These are phyloP conservation scores for Disparrhopalites patrizii DNA, from an alignment of 2,888 invertebrate species.

Conservation along the genomic window DNA sequence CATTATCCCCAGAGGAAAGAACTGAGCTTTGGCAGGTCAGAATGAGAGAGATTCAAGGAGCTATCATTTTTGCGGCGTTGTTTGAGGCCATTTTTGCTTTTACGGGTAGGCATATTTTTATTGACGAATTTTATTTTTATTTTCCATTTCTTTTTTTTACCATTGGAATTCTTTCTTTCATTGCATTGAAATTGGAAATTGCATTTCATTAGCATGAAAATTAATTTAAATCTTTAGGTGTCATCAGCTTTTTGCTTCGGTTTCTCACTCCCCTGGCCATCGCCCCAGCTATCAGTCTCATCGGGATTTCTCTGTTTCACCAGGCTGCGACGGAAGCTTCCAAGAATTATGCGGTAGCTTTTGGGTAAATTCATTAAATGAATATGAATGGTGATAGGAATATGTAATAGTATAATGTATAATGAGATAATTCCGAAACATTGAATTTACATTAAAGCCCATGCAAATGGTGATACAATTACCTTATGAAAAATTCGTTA, in stretches of 20 bases:
- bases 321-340: slow-evolving; percentile 74
- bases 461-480: too few relatives aligned
- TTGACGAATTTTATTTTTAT: background rate
- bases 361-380: slow-evolving; percentile 63
- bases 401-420: too few relatives aligned
- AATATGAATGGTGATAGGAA: too few relatives aligned
- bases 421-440: too few relatives aligned
- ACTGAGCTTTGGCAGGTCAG: slow-evolving; percentile 66
- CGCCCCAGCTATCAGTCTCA: slow-evolving; percentile 74
- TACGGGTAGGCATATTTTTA: slow-evolving; percentile 21
- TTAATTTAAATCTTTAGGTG: too few relatives aligned
- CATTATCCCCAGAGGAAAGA: slow-evolving; percentile 58
- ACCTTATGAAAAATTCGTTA: too few relatives aligned
- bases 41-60: slow-evolving; percentile 77
- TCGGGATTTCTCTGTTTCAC: slow-evolving; percentile 75
- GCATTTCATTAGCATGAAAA: too few relatives aligned
- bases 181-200: too few relatives aligned
- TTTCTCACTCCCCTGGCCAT: slow-evolving; percentile 78
- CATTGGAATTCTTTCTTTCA: too few relatives aligned
- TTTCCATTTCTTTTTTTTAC: too few relatives aligned
- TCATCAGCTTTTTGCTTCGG: slow-evolving; percentile 68
- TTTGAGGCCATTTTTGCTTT: slow-evolving; percentile 25
- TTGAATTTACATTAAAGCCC: too few relatives aligned
- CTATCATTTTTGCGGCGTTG: slow-evolving; percentile 49
- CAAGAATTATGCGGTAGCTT: slow-evolving; percentile 76